Evolutionary conservation across 2,888 invertebrate species (phyloP).

Genomic region (Agrotis ipsilon): DNA sequence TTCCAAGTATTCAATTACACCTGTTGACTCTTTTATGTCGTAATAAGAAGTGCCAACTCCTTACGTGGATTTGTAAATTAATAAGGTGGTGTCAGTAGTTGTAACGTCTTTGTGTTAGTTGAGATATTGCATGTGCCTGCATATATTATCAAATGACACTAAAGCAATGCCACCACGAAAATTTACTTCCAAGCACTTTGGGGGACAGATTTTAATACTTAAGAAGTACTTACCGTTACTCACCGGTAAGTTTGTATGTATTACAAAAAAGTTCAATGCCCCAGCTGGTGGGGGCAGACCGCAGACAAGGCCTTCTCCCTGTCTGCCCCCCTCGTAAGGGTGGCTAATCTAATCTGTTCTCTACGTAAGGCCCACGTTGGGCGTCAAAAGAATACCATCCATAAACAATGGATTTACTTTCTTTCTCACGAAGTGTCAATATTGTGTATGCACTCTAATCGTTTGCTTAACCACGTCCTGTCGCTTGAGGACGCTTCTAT

Average conservation of each 20-base stretch:
- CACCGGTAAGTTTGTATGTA: background rate
- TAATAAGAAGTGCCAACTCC: constrained; percentile 19
- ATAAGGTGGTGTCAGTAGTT: constrained; percentile 1
- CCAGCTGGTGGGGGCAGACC: constrained; percentile 10
- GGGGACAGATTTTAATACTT: background rate
- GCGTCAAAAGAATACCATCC: background rate
- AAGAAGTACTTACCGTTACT: too few species aligned
- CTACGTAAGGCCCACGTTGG: background rate
- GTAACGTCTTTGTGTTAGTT: constrained; percentile 4
- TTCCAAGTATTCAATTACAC: constrained; percentile 21
- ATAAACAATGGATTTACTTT: constrained; percentile 21
- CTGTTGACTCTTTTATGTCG: constrained; percentile 15
- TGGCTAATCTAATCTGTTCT: constrained; percentile 16
- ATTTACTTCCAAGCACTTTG: background rate
- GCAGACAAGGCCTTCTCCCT: constrained; percentile 30
- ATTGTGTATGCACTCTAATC: constrained; percentile 64
- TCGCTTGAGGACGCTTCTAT: constrained; percentile 68
- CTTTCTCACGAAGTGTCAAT: constrained; percentile 50
- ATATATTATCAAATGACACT: background rate
- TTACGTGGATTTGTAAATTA: constrained; percentile 10
- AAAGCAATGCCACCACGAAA: background rate
- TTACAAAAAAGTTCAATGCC: constrained; percentile 18
- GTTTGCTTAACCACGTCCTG: constrained; percentile 63
- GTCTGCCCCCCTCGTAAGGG: constrained; percentile 30
- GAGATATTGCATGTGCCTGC: background rate